Evolutionary conservation across 2,888 invertebrate species (phyloP).

Genomic region (Fragum whitleyi): DNA sequence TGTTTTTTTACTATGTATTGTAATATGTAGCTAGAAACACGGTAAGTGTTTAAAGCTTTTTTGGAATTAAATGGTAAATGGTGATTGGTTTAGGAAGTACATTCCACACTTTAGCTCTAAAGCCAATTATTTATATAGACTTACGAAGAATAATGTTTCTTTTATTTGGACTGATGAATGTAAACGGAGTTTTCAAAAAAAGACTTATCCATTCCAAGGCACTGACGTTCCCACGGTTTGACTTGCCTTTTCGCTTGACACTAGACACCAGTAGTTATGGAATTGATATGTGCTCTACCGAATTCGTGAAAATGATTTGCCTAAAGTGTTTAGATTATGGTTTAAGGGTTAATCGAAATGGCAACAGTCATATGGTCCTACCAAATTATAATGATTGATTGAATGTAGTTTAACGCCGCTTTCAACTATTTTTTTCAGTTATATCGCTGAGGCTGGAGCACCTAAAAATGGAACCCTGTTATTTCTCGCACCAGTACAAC

Average conservation of each 20-base stretch:
- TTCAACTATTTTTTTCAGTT: too few species aligned
- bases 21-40: too few species aligned
- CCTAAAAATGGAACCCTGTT: too few species aligned
- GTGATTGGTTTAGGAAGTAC: slow-evolving; percentile 64
- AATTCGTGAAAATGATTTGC: slow-evolving; percentile 35
- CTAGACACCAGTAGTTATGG: slow-evolving; percentile 59
- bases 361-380: slow-evolving; percentile 52
- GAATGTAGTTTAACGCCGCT: too few species aligned
- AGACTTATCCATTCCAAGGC: slow-evolving; percentile 42
- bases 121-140: slow-evolving; percentile 33
- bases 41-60: too few species aligned
- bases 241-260: slow-evolving; percentile 47
- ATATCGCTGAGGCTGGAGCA: too few species aligned
- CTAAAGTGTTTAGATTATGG: slow-evolving; percentile 47
- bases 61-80: too few species aligned
- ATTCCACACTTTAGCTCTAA: slow-evolving; percentile 47
- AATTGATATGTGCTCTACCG: slow-evolving; percentile 64
- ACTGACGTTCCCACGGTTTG: slow-evolving; percentile 60
- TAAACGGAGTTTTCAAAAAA: slow-evolving; percentile 37
- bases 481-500: too few species aligned
- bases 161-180: slow-evolving; percentile 45
- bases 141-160: slow-evolving; percentile 32
- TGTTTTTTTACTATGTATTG: too few species aligned
- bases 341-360: slow-evolving; percentile 53
- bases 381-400: too few species aligned